Evolutionary conservation across 2,113 vertebrate species (phyloP), one percentile per base, ranked within the genome.

Genomic region (Nothocercus nigrocapillus): DNA sequence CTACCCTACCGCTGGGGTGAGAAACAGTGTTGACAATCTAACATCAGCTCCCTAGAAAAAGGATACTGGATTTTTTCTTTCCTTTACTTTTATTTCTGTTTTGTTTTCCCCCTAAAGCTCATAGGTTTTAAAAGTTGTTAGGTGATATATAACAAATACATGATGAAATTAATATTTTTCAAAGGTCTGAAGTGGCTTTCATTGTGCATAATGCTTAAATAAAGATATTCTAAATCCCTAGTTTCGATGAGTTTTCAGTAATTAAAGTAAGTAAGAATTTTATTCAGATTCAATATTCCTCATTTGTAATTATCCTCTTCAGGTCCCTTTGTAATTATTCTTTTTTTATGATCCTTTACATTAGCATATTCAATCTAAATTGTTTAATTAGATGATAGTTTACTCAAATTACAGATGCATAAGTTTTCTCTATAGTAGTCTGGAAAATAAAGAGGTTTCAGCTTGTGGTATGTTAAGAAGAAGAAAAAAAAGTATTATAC

Each of bases 361-460:
- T 97, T 97, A 96, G 93, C 95, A 97, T 96, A 97, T 96, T 97
- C 94, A 97, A 96, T 97, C 92, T 97, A 97, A 97, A 96, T 96
- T 95, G 74, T 96, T 97, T 97, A 97, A 97, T 97, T 97, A 96
- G 94, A 82, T 89, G 72, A 96, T 94, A 84, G 87, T 95, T 97
- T 97, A 92, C 90, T 96, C 95, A 96, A 97, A 97, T 97, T 97
- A 97, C 74, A 96, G 95, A 97, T 96, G 89, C 95, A 82, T 95
- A 96, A 86, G 13, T 97, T 97, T 97, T 91, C 81, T 74, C 21
- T 85, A 25, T 90, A 92, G 93, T 61, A 70, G 42, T 94, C 11
- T 80, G 87, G 94, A 95, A 97, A 96, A 96, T 7, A 76, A 28
- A 73, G 40, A 95, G 74, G 79, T 93, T 97, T 93, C 38, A 96